phyloP scores from a whole-genome alignment of 1,140 invertebrate genomes.

The Platyura marginata region DNA sequence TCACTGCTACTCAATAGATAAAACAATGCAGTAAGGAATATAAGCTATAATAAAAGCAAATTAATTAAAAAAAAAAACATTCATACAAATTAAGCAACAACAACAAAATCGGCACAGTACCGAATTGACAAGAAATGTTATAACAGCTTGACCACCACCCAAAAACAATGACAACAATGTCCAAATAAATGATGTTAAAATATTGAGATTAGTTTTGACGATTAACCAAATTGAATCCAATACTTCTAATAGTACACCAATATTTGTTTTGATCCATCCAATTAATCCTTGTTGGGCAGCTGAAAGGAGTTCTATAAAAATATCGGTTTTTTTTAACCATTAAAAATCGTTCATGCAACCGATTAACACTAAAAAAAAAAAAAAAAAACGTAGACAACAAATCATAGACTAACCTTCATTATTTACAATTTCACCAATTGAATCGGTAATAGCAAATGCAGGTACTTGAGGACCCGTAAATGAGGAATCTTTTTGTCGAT shows the following conservation, averaged over 20 bases:
- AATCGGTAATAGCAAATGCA: slow-evolving; percentile 41
- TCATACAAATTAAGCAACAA: too few species aligned
- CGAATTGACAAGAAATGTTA: slow-evolving; percentile 83
- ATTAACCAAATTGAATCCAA: slow-evolving; percentile 86
- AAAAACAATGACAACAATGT: slow-evolving; percentile 74
- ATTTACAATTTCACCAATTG: slow-evolving; percentile 29
- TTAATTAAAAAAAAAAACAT: slow-evolving; percentile 11
- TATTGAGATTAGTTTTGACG: slow-evolving; percentile 76
- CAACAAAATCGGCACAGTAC: too few species aligned
- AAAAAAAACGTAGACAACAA: too few species aligned
- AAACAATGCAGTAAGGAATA: slow-evolving; percentile 91
- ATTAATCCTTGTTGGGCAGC: slow-evolving; percentile 38
- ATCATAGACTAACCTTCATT: slow-evolving; percentile 20
- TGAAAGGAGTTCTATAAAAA: slow-evolving; percentile 28
- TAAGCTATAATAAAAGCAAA: slow-evolving; percentile 66
- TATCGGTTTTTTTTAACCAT: slow-evolving; percentile 10
- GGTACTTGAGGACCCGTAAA: slow-evolving; percentile 47
- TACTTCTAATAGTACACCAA: slow-evolving; percentile 76
- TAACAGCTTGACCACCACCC: slow-evolving; percentile 79
- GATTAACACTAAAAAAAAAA: too few species aligned
- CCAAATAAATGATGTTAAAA: slow-evolving; percentile 73
- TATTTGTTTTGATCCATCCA: slow-evolving; percentile 76
- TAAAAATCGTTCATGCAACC: not conserved
- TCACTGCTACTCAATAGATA: slow-evolving; percentile 82
- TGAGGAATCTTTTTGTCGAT: slow-evolving; percentile 31